Evolutionary conservation across 2,113 vertebrate genomes (phyloP).

Genomic region (Dinomys branickii): DNA sequence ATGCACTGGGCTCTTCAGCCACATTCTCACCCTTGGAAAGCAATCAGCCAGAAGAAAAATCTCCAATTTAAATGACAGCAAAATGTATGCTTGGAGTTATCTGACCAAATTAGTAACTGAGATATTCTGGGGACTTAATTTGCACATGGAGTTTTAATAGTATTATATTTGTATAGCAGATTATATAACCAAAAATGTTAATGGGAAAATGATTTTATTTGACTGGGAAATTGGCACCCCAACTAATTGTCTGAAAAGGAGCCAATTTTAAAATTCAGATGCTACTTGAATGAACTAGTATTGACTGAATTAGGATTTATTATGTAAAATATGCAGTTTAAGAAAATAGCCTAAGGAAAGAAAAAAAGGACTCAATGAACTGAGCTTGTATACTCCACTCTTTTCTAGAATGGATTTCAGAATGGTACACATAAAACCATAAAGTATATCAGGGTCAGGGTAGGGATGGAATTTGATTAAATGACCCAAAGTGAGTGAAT

Average conservation of each 20-base stretch:
- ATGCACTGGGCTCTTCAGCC: slow-evolving; percentile 78
- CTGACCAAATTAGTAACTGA: slow-evolving; percentile 82
- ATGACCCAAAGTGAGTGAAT: not conserved
- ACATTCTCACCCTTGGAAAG: slow-evolving; percentile 81
- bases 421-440: not conserved
- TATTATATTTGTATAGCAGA: slow-evolving; percentile 81
- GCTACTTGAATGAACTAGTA: slow-evolving; percentile 81
- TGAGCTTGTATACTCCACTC: slow-evolving; percentile 62
- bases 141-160: slow-evolving; percentile 82
- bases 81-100: slow-evolving; percentile 83
- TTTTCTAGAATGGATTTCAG: slow-evolving; percentile 41
- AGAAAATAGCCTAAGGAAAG: slow-evolving; percentile 72
- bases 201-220: slow-evolving; percentile 83
- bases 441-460: not conserved
- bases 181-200: slow-evolving; percentile 84
- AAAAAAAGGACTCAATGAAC: slow-evolving; percentile 66
- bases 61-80: slow-evolving; percentile 81
- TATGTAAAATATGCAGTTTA: slow-evolving; percentile 79
- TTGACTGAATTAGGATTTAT: slow-evolving; percentile 82
- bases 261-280: slow-evolving; percentile 83
- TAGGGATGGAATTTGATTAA: not conserved
- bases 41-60: slow-evolving; percentile 79
- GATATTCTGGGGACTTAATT: slow-evolving; percentile 82
- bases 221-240: slow-evolving; percentile 82
- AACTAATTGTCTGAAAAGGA: slow-evolving; percentile 82